Percentiles rank a stretch among this genome's conserved stretches.
These are phyloP conservation scores for Actinia equina DNA, from an alignment of 64 coral and sea anemone genomes.

Conservation along the genomic window DNA sequence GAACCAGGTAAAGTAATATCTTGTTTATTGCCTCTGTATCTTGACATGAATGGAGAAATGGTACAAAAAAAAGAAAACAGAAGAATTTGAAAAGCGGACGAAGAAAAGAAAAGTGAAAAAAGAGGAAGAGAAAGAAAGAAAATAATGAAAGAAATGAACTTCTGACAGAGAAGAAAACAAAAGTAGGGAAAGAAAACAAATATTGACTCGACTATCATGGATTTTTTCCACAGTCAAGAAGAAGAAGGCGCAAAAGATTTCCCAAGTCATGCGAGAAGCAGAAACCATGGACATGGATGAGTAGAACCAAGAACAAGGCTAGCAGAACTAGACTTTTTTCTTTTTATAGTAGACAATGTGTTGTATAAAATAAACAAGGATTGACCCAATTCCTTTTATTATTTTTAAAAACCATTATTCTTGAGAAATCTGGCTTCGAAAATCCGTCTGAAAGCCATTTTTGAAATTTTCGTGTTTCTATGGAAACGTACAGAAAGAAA, in stretches of 20 bases:
- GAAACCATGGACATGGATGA: slow-evolving; percentile 87
- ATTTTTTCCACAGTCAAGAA: slow-evolving; percentile 7
- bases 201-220: neutral
- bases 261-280: slow-evolving; percentile 84
- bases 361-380: slow-evolving; percentile 1
- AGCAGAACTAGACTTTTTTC: neutral
- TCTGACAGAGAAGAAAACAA: no score
- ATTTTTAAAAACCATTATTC: neutral
- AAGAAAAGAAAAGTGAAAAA: no score
- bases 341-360: neutral
- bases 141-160: neutral
- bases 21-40: no score
- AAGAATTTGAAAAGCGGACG: no score
- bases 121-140: neutral
- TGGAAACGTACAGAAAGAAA: neutral
- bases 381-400: neutral
- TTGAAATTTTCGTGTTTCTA: neutral
- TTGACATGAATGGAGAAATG: no score
- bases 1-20: slow-evolving; percentile 44
- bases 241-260: slow-evolving; percentile 72
- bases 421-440: neutral
- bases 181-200: no score
- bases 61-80: no score
- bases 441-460: neutral
- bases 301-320: neutral